These are phyloP conservation scores for Drosophila melanica DNA, from an alignment of 1,140 invertebrate genomes.

Conservation along the genomic window DNA sequence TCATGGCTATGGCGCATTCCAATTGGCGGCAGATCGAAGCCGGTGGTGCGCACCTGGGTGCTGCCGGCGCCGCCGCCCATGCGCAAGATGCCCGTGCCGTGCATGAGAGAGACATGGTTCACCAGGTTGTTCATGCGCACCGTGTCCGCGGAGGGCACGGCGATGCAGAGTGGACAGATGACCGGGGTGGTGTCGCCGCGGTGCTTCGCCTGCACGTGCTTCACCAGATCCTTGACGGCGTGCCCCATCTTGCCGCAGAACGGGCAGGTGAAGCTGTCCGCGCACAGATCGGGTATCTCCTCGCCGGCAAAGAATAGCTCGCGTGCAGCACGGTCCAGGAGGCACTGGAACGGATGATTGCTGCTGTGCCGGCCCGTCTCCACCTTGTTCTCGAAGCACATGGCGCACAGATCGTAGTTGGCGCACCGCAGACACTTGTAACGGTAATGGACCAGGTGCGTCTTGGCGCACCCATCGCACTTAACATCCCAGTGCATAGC, in stretches of 20 bases:
- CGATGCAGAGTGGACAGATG: slow-evolving; percentile 61
- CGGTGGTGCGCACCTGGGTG: neutral
- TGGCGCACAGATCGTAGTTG: slow-evolving; percentile 53
- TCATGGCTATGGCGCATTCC: neutral
- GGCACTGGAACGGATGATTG: slow-evolving; percentile 58
- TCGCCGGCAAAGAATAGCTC: slow-evolving; percentile 54
- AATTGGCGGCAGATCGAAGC: slow-evolving; percentile 5
- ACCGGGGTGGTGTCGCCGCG: slow-evolving; percentile 15
- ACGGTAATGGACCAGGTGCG: slow-evolving; percentile 33
- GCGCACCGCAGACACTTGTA: slow-evolving; percentile 62
- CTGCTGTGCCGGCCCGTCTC: slow-evolving; percentile 11
- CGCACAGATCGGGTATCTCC: slow-evolving; percentile 36
- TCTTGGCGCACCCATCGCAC: slow-evolving; percentile 52
- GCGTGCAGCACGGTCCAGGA: slow-evolving; percentile 39
- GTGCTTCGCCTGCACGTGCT: slow-evolving; percentile 38
- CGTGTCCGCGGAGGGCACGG: slow-evolving; percentile 21
- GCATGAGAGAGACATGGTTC: slow-evolving; percentile 29
- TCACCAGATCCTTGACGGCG: slow-evolving; percentile 27
- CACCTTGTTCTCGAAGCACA: slow-evolving; percentile 37
- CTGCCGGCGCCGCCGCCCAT: neutral
- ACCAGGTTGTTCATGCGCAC: slow-evolving; percentile 20
- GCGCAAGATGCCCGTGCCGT: slow-evolving; percentile 17
- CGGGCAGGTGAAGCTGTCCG: slow-evolving; percentile 67
- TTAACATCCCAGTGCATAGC: slow-evolving; percentile 45
- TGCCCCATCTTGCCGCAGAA: slow-evolving; percentile 55